A percentile compares a stretch with the other conserved stretches of the same genome.
Conservation (phyloP, 2,888 invertebrate genomes). For the Synergus itoensis region DNA sequence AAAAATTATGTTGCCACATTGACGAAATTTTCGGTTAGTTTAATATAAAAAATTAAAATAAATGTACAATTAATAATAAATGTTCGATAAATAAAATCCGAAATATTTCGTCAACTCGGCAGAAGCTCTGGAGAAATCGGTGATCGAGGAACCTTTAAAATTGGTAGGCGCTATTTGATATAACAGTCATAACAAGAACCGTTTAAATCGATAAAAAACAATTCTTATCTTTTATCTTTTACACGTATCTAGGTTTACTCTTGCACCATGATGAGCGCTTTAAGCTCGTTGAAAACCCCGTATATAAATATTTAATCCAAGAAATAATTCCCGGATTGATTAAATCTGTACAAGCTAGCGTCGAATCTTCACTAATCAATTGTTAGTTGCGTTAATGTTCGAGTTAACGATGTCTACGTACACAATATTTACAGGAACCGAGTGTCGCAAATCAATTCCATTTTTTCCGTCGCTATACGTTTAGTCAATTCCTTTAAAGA, state of each 20-base stretch:
- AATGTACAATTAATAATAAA: slow-evolving; percentile 23
- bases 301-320: slow-evolving; percentile 26
- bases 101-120: slow-evolving; percentile 1
- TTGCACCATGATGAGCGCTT: slow-evolving; percentile 51
- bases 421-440: slow-evolving; percentile 66
- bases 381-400: slow-evolving; percentile 31
- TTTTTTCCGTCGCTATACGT: slow-evolving; percentile 48
- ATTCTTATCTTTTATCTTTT: slow-evolving; percentile 44
- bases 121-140: neutral
- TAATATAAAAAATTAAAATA: neutral
- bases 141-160: slow-evolving; percentile 42
- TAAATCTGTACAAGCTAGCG: slow-evolving; percentile 46
- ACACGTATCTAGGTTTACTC: slow-evolving; percentile 50
- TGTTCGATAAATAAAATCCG: slow-evolving; percentile 10
- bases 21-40: neutral
- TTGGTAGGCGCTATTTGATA: slow-evolving; percentile 43
- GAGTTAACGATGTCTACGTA: slow-evolving; percentile 53
- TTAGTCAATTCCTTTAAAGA: neutral
- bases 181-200: slow-evolving; percentile 54
- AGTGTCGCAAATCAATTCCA: slow-evolving; percentile 64
- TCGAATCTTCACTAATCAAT: slow-evolving; percentile 28
- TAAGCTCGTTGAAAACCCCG: slow-evolving; percentile 59
- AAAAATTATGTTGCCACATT: slow-evolving; percentile 1
- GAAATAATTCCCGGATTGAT: slow-evolving; percentile 45
- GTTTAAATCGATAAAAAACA: slow-evolving; percentile 50